Evolutionary conservation across 2,888 invertebrate genomes (phyloP), one percentile per base, ranked within the genome.

Genomic region (Drosophila paramelanica): DNA sequence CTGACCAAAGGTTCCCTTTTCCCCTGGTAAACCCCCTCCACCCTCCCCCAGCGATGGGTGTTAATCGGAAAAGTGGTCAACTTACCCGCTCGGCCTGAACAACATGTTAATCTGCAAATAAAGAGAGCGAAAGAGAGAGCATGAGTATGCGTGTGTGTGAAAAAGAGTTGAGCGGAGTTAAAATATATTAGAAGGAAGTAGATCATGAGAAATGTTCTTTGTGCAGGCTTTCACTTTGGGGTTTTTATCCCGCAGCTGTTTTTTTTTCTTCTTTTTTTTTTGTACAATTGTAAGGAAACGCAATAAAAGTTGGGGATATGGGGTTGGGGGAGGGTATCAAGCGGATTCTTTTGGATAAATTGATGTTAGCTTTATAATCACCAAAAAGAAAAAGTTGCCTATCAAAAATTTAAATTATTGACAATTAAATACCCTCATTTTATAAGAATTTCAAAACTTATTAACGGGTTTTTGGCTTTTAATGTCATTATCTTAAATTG

Each of bases 311-410:
- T 13, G 11, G 46, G 11, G 45, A 25, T 39, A 5, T 5, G 25
- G 14, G 4, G 1, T 23, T 8, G 7, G 17, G 11, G 33, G n/a
- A 31, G 13, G 59, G 41, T 57, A 67, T 67, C 60, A 60, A 60
- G 61, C 59, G 58, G 59, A 78, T 74, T 69, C 49, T 67, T 60
- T 33, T 60, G 59, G 68, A 59, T 66, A 79, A 77, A 86, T 86
- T 85, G 64, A 79, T 76, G 86, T 77, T 74, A 79, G 77, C 71
- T 72, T 82, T 85, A 68, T 70, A 81, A 79, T 79, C 77, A 70
- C 67, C 77, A 79, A 72, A 74, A 82, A 68, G 3, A 62, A 23
- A 51, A 20, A 20, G 3, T 20, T 11, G 36, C 36, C 13, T 31
- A 3, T 31, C n/a, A 14, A 10, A 14, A 49, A 20, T 5, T 2